Conservation (phyloP, 2,797 vertebrate species). For the Trichosurus vulpecula region DNA sequence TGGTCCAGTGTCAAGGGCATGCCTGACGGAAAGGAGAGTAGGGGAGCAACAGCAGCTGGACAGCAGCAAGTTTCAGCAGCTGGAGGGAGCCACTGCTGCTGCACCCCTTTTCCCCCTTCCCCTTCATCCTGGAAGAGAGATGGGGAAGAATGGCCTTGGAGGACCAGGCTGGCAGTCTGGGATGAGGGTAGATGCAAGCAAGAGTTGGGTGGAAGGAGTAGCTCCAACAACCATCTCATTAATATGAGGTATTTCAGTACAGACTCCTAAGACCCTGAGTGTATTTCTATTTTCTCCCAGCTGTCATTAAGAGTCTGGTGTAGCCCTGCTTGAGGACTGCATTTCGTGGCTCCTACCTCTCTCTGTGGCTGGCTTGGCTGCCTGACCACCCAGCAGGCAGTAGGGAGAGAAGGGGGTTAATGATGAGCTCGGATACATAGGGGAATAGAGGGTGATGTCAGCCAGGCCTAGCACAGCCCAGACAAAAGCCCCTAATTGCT, state of each 20-base stretch:
- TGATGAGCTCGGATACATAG: background rate
- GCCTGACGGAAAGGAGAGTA: background rate
- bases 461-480: conserved; percentile 54
- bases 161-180: background rate
- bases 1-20: background rate
- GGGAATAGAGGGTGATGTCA: conserved; percentile 67
- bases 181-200: background rate
- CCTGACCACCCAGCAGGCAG: conserved; percentile 34
- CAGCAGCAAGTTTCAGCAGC: background rate
- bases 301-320: background rate
- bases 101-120: background rate
- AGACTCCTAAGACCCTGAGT: background rate
- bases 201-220: background rate
- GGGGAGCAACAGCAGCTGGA: background rate
- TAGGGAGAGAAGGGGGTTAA: conserved; percentile 58
- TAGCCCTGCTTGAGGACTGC: background rate
- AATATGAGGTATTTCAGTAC: background rate
- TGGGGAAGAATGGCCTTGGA: background rate
- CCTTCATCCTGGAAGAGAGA: background rate
- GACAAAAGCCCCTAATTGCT: conserved; percentile 69
- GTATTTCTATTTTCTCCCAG: background rate
- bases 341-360: conserved; percentile 1
- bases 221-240: background rate
- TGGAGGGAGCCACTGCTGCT: background rate
- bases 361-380: conserved; percentile 19